phyloP scores from a whole-genome alignment of 2,888 invertebrate genomes.

The Hemicrepidius hirtus region DNA sequence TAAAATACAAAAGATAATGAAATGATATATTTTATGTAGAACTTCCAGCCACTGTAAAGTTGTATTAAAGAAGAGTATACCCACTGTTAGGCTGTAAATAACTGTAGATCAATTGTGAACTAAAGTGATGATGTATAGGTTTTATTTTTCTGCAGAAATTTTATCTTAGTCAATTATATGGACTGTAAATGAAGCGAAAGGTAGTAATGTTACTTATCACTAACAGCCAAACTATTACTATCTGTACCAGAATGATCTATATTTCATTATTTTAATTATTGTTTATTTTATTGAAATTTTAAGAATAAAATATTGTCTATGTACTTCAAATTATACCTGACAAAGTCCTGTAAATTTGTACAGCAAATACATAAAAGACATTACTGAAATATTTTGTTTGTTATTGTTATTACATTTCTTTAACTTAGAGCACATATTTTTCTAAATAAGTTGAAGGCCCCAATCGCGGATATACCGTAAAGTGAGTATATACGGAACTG shows the following conservation, averaged over 20 bases:
- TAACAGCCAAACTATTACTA: background rate
- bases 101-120: background rate
- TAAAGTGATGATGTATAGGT: background rate
- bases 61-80: background rate
- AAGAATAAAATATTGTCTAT: background rate
- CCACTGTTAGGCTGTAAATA: constrained; percentile 13
- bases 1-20: constrained; percentile 1
- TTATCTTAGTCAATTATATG: background rate
- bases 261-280: background rate
- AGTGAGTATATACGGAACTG: too few species aligned
- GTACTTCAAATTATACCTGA: constrained; percentile 31
- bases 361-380: constrained; percentile 21
- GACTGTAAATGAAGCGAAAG: background rate
- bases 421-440: too few species aligned
- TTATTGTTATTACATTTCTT: constrained; percentile 8
- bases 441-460: too few species aligned
- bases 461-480: too few species aligned
- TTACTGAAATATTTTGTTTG: background rate
- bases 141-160: background rate
- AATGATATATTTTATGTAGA: constrained; percentile 24
- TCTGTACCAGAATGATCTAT: background rate
- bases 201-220: too few species aligned
- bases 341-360: constrained; percentile 44
- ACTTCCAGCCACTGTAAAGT: background rate
- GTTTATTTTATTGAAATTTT: background rate